These are phyloP conservation scores for Ovis aries DNA, from an alignment of 2,113 vertebrate species.

Conservation along the genomic window ARS-UI_Ramb_v3.0 NC_056069.1:64094001-64094500, in stretches of 20 bases:
- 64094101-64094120: neutral
- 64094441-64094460: neutral
- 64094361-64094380: neutral
- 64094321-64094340: neutral
- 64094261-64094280: neutral
- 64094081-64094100: neutral
- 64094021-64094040: neutral
- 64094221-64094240: neutral
- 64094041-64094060: neutral
- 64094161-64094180: neutral
- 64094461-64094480: neutral
- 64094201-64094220: neutral
- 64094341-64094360: neutral
- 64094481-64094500: neutral
- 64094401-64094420: neutral
- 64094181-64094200: neutral
- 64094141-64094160: neutral
- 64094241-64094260: neutral
- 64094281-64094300: neutral
- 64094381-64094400: neutral
- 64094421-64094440: neutral
- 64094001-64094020: neutral
- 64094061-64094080: neutral
- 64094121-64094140: neutral
- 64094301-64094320: neutral